These are phyloP conservation scores for Neostethus bicornis DNA, from an alignment of 2,797 vertebrate species.

Conservation along the genomic window DNA sequence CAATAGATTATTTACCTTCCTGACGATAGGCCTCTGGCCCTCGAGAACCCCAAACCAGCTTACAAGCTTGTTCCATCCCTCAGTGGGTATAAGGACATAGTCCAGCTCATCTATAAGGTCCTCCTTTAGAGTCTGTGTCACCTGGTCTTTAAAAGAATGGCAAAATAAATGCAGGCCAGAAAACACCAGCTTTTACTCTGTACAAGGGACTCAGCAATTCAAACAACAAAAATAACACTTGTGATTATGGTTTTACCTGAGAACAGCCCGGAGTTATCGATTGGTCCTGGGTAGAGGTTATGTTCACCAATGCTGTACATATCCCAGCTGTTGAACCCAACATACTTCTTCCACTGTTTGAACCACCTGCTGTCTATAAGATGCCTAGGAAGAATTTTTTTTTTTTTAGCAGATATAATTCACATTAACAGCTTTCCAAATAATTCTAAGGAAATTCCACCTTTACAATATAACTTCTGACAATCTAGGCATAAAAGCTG, in stretches of 20 bases:
- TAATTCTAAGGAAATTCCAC: background rate
- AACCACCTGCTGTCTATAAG: slow-evolving; percentile 97
- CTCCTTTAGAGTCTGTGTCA: slow-evolving; percentile 91
- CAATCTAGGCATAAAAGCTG: background rate
- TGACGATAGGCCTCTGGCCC: slow-evolving; percentile 89
- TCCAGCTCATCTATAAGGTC: slow-evolving; percentile 96
- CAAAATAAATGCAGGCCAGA: background rate
- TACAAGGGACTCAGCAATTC: background rate
- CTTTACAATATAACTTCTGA: background rate
- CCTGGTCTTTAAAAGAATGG: slow-evolving; percentile 80
- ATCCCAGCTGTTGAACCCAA: slow-evolving; percentile 97
- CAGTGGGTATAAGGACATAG: slow-evolving; percentile 92
- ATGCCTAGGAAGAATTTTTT: slow-evolving; percentile 83
- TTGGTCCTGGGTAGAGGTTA: slow-evolving; percentile 90
- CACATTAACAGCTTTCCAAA: background rate
- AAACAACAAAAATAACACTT: background rate
- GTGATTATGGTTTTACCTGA: slow-evolving; percentile 78
- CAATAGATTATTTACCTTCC: slow-evolving; percentile 84
- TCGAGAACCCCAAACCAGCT: slow-evolving; percentile 92
- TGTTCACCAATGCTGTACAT: slow-evolving; percentile 91
- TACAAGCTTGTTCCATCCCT: slow-evolving; percentile 93
- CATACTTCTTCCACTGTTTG: slow-evolving; percentile 99
- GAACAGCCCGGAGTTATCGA: slow-evolving; percentile 96
- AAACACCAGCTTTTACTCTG: background rate
- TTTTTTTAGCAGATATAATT: slow-evolving; percentile 7